Evolutionary conservation across 2,888 invertebrate species (phyloP).

Genomic region (Nymphalis polychloros): DNA sequence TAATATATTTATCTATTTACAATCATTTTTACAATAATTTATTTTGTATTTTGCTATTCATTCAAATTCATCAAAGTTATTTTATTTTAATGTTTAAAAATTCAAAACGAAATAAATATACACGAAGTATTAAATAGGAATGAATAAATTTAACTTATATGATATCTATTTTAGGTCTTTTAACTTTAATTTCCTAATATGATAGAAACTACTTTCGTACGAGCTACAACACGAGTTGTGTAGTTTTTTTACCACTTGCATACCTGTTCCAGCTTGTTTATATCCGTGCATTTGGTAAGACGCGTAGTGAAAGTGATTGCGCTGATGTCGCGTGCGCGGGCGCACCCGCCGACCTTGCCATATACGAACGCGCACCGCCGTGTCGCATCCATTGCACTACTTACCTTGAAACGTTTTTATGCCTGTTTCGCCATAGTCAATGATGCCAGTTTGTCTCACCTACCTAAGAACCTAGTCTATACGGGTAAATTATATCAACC

Average conservation of each 20-base stretch:
- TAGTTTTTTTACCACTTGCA: constrained; percentile 42
- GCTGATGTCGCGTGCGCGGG: constrained; percentile 71
- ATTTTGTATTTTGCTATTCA: constrained; percentile 2
- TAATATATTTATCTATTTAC: constrained; percentile 1
- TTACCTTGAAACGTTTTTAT: constrained; percentile 61
- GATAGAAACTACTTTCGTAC: background rate
- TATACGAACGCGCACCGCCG: constrained; percentile 53
- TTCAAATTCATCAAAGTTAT: background rate
- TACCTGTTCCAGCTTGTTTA: constrained; percentile 41
- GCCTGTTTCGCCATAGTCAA: constrained; percentile 53
- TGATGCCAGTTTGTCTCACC: constrained; percentile 30
- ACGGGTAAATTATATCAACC: background rate
- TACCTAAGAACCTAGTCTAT: constrained; percentile 9
- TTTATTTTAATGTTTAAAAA: background rate
- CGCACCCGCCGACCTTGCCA: constrained; percentile 76
- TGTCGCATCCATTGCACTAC: constrained; percentile 52
- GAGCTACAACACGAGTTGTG: constrained; percentile 14
- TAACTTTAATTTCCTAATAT: constrained; percentile 3
- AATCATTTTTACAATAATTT: constrained; percentile 1
- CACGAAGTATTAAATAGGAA: no score
- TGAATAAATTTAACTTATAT: no score
- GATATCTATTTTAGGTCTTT: background rate
- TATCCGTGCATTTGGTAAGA: constrained; percentile 65
- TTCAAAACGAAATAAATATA: background rate
- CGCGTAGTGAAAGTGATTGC: constrained; percentile 78